Conservation (phyloP, 1,140 invertebrate species). For the Drosophila navojoa region DNA sequence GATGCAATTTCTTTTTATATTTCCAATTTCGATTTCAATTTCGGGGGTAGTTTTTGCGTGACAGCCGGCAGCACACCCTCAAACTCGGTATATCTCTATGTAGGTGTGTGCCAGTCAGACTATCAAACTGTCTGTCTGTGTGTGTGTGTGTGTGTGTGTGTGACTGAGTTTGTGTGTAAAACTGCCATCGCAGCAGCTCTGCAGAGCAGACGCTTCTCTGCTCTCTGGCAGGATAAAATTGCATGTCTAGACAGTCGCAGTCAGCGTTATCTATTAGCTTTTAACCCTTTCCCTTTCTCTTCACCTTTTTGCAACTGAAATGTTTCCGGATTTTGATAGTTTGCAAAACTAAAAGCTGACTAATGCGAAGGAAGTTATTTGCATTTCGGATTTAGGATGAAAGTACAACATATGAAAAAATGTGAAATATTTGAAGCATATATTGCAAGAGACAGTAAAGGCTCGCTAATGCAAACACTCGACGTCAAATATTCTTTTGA, state of each 20-base stretch:
- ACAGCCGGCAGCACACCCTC: conserved; percentile 65
- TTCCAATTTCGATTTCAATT: conserved; percentile 56
- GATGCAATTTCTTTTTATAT: conserved; percentile 62
- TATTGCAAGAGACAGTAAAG: neutral
- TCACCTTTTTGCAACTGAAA: conserved; percentile 18
- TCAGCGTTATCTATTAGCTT: conserved; percentile 48
- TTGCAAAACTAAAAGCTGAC: conserved; percentile 40
- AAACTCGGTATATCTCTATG: conserved; percentile 42
- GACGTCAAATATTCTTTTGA: neutral
- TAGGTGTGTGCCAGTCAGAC: conserved; percentile 28
- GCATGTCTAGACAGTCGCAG: conserved; percentile 65
- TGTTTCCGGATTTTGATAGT: conserved; percentile 28
- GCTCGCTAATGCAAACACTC: too few relatives aligned
- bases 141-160: conserved; percentile 33
- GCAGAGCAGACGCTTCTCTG: neutral
- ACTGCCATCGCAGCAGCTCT: conserved; percentile 45
- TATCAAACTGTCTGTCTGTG: neutral
- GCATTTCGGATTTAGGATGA: conserved; percentile 42
- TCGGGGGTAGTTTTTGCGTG: conserved; percentile 67
- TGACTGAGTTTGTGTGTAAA: conserved; percentile 41
- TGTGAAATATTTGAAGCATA: neutral
- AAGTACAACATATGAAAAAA: neutral
- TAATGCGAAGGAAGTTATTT: conserved; percentile 45
- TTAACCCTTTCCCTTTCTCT: conserved; percentile 31
- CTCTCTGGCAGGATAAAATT: conserved; percentile 55